These are phyloP conservation scores for Parasteatoda lunata DNA, from an alignment of 2,888 invertebrate species.

Conservation along the genomic window DNA sequence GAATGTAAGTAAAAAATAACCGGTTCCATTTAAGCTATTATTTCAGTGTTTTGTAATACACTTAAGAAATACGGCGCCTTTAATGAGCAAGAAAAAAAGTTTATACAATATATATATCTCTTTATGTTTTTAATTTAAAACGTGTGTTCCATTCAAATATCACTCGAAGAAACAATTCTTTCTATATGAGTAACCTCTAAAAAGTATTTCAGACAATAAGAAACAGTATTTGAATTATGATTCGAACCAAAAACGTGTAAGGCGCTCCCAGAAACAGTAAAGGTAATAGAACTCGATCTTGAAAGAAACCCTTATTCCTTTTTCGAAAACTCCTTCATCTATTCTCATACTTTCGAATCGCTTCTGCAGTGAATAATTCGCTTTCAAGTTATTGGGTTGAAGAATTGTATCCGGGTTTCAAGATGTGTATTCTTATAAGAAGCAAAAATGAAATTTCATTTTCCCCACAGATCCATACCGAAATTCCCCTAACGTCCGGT, in stretches of 20 bases:
- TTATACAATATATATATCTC: neutral
- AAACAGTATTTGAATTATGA: neutral
- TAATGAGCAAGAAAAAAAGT: neutral
- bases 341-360: constrained; percentile 22
- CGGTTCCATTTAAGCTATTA: no score
- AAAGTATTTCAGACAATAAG: no score
- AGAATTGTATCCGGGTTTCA: constrained; percentile 24
- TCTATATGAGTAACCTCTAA: no score
- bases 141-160: no score
- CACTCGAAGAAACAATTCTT: no score
- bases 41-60: no score
- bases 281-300: neutral
- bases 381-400: constrained; percentile 40
- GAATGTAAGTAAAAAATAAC: no score
- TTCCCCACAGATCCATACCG: constrained; percentile 33
- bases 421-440: neutral
- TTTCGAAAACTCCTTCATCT: constrained; percentile 10
- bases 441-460: constrained; percentile 52
- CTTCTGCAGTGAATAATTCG: constrained; percentile 35
- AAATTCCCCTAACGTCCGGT: constrained; percentile 29
- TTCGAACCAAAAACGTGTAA: neutral
- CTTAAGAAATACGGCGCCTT: no score
- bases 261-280: neutral
- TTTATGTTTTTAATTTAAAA: neutral
- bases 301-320: neutral